Base-by-base conservation (phyloP, 2,888 invertebrate species). In the Parthenolecanium corni region DNA sequence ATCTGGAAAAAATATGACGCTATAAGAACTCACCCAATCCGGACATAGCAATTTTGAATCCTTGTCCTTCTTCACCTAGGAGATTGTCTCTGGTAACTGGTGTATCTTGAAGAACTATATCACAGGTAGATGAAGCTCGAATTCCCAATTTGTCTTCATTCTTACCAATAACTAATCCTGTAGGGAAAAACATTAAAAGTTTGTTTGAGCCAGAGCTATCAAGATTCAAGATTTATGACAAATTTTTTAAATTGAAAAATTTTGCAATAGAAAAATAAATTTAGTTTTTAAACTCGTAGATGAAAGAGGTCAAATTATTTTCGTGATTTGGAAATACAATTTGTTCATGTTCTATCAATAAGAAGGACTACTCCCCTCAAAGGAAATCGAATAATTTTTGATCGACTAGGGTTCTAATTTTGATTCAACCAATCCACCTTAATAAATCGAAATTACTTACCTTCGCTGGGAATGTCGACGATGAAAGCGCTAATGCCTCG, bases 141-240 rank as follows among this genome's bases (percentile, higher is more conserved):
- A 87, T 86, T 11, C 87, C 85, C 69, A 87, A 77, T 70, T 87
- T 82, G 20, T 82, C 79, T 70, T 87, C 85, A 67, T 81, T 82
- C 70, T 80, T 80, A 0, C 85, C 85, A 58, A 82, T 72, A 63
- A 79, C 77, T 18, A 87, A 74, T 1, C 77, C 74, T 56, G 31
- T n/a, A 64, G 38, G 31, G 4, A 44, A 18, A 61, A 11, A 62
- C 11, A 11, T 25, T 11, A n/a, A n/a, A n/a, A n/a, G n/a, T n/a
- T n/a, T n/a, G n/a, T n/a, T n/a, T n/a, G n/a, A n/a, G n/a, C n/a
- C n/a, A n/a, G n/a, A n/a, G n/a, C n/a, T n/a, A n/a, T n/a, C n/a
- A n/a, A n/a, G n/a, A n/a, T n/a, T n/a, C n/a, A n/a, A n/a, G n/a
- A n/a, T n/a, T n/a, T n/a, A n/a, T n/a, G n/a, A n/a, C n/a, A 53